Evolutionary conservation across 2,113 vertebrate species (phyloP).

Genomic region (Pelecanus crispus): DNA sequence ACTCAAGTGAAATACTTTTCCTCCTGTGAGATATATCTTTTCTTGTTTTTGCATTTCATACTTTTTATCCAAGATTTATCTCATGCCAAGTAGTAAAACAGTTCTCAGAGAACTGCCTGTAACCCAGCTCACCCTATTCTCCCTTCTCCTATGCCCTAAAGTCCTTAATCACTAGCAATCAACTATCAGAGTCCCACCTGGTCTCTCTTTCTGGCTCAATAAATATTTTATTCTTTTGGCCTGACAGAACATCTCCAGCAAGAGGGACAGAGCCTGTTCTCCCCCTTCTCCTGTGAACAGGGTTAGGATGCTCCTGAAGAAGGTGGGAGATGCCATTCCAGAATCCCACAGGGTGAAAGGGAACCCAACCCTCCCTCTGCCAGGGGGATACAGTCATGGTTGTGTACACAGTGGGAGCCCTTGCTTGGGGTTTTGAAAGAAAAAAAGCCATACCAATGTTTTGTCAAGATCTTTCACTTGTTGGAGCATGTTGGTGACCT

Average conservation of each 20-base stretch:
- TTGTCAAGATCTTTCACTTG: background rate
- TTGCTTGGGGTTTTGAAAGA: background rate
- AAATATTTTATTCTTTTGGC: background rate
- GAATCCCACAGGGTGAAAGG: background rate
- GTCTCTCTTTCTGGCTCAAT: background rate
- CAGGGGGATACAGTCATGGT: no score
- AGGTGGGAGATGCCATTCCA: background rate
- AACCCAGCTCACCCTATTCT: background rate
- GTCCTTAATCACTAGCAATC: background rate
- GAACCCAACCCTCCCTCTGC: background rate
- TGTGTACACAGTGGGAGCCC: background rate
- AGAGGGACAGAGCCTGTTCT: background rate
- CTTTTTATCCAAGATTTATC: background rate
- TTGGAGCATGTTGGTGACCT: background rate
- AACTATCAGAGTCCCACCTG: background rate
- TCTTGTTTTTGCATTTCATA: background rate
- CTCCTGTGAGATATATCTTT: constrained; percentile 24
- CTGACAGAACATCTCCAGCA: background rate
- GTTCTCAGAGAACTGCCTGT: background rate
- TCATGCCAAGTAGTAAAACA: background rate
- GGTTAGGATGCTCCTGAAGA: background rate
- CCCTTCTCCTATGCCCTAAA: background rate
- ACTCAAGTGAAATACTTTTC: background rate
- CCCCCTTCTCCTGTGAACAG: background rate
- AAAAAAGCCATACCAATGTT: background rate